These are phyloP conservation scores for Romanogobio albipinnatus DNA, from an alignment of 2,113 vertebrate species.

Conservation along the genomic window DNA sequence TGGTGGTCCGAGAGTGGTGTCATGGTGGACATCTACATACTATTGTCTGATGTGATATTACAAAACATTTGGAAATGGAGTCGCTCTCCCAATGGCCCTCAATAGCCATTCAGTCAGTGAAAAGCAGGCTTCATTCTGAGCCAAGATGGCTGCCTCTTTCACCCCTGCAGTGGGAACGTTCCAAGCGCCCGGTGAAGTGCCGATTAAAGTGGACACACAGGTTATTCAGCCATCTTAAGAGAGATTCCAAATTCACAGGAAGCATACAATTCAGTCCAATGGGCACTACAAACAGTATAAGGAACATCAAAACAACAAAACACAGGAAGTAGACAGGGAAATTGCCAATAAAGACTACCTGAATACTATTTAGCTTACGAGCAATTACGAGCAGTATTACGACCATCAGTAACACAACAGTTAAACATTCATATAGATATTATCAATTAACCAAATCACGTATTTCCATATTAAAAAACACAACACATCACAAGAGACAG, in stretches of 20 bases:
- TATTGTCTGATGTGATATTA: slow-evolving; percentile 19
- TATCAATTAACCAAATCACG: not conserved
- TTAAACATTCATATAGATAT: not conserved
- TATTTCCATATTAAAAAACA: not conserved
- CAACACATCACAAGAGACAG: not conserved
- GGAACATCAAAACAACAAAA: not conserved
- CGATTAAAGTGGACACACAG: not conserved
- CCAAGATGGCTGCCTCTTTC: slow-evolving; percentile 7
- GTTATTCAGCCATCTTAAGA: not conserved
- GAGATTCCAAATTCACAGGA: not conserved
- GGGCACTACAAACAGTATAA: not conserved
- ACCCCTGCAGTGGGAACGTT: not conserved
- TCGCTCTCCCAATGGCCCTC: not conserved
- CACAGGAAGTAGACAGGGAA: not conserved
- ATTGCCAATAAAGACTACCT: not conserved
- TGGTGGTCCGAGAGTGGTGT: slow-evolving; percentile 13
- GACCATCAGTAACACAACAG: not conserved
- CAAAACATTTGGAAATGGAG: not conserved
- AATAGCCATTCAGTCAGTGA: slow-evolving; percentile 12
- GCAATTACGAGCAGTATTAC: not conserved
- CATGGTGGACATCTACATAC: not conserved
- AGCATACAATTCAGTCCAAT: not conserved
- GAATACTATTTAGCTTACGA: not conserved
- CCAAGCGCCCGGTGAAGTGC: not conserved
- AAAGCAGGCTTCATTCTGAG: not conserved